Conservation (phyloP, 2,888 invertebrate species). For the Tridacna gigas region DNA sequence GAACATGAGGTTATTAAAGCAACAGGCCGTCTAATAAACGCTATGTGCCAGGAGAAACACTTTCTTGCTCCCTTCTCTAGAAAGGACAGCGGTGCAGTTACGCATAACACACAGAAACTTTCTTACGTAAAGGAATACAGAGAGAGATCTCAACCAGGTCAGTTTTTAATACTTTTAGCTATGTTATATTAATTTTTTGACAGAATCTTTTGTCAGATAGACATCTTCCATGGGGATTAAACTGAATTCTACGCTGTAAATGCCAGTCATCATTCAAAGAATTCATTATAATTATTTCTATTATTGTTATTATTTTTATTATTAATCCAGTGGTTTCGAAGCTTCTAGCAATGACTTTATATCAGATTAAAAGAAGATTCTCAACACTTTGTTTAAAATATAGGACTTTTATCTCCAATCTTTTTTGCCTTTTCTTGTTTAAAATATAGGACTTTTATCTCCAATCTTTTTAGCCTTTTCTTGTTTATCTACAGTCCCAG, state of each 20-base stretch:
- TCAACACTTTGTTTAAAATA: background rate
- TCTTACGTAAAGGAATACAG: constrained; percentile 69
- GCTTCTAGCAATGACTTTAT: background rate
- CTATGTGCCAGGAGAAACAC: constrained; percentile 89
- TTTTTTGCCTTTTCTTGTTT: no score
- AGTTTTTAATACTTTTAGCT: background rate
- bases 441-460: no score
- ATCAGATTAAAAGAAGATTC: background rate
- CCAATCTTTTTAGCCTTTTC: no score
- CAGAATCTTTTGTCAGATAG: no score
- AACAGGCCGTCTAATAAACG: constrained; percentile 88
- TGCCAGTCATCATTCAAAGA: no score
- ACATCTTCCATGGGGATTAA: no score
- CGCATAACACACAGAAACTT: constrained; percentile 84
- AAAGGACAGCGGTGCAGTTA: constrained; percentile 85
- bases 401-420: no score
- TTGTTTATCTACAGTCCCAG: background rate
- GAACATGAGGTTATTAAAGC: constrained; percentile 88
- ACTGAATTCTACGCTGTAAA: no score
- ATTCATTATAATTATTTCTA: no score
- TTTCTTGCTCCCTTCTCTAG: constrained; percentile 90
- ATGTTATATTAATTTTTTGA: background rate
- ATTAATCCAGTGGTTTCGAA: no score
- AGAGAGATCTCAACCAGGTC: constrained; percentile 57
- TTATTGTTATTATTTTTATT: no score